Conservation (phyloP, 2,113 vertebrate species). For the Cyrtonyx montezumae region DNA sequence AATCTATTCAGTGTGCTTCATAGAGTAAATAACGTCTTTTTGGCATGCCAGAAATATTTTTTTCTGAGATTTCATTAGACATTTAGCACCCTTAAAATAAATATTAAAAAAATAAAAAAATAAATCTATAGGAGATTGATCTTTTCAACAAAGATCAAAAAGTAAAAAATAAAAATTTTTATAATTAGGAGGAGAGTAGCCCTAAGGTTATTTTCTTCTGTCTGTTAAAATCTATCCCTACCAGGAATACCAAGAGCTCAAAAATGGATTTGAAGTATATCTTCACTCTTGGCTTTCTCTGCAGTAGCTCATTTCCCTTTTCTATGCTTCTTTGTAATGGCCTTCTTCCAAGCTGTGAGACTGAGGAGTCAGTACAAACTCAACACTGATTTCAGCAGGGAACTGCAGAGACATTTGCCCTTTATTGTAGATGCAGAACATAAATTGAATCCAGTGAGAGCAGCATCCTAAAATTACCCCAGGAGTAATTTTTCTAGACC, state of each 20-base stretch:
- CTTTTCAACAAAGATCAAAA: not conserved
- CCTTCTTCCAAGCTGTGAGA: constrained; percentile 62
- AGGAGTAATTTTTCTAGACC: constrained; percentile 49
- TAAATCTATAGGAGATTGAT: not conserved
- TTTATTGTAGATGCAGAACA: constrained; percentile 68
- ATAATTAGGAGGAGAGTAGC: not conserved
- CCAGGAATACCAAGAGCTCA: constrained; percentile 47
- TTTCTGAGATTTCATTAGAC: not conserved
- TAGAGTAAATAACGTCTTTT: not conserved
- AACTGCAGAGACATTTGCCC: constrained; percentile 64
- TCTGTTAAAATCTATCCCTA: constrained; percentile 52
- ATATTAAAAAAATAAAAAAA: not conserved
- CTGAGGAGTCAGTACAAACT: constrained; percentile 46
- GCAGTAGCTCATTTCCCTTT: constrained; percentile 53
- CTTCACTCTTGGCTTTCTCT: constrained; percentile 62
- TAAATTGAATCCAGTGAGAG: constrained; percentile 37
- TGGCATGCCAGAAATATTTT: not conserved
- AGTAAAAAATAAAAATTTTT: not conserved
- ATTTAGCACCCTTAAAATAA: not conserved
- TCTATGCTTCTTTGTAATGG: constrained; percentile 39
- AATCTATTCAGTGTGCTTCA: not conserved
- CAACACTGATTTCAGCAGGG: constrained; percentile 59
- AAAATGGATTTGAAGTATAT: constrained; percentile 65
- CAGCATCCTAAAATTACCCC: constrained; percentile 38
- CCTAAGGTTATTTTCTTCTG: constrained; percentile 32